Base-by-base conservation (phyloP, 2,797 vertebrate genomes). In the Cryptoprocta ferox region DNA sequence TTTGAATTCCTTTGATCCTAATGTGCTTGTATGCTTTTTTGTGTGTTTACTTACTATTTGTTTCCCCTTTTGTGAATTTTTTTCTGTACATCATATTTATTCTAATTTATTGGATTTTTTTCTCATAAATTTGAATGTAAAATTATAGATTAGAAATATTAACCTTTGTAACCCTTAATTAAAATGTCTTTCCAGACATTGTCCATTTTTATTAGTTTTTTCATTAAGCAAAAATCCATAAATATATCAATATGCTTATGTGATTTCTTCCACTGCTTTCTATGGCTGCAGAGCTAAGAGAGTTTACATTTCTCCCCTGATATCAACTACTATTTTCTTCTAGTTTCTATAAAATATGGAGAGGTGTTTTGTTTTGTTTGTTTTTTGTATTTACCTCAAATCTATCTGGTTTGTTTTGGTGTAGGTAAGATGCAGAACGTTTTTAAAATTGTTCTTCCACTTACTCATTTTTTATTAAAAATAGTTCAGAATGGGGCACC, bases 181-280 rank as follows among this genome's bases (percentile, higher is more conserved):
- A 84, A 81, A 96, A 39, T 79, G 9, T 76, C 95, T 91, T 80
- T 70, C 18, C 14, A 90, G 50, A 6, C 70, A 2, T 50, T 85
- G 39, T 88, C 39, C 65, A 93, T 84, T 96, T 93, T 91, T 61
- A n/a, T 70, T 88, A 91, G 73, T 89, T 91, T 50, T 86, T 83
- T 59, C 13, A 61, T 53, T 73, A 86, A 16, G 78, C 3, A 93
- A 95, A 97, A 95, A 66, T 93, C 14, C 11, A 82, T 88, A 50
- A 35, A 53, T 89, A 85, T 48, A 85, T 70, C 63, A 81, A 35
- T 63, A 80, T 4, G 42, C 63, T 24, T 89, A 11, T 82, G 37
- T 39, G 68, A 85, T 70, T 90, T 70, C 10, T 96, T 94, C 50
- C 78, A 94, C 10, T 75, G 32, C 7, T 81, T 78, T 86, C 3